phyloP scores from a whole-genome alignment of 2,888 invertebrate species.

The Itoplectis maculator region DNA sequence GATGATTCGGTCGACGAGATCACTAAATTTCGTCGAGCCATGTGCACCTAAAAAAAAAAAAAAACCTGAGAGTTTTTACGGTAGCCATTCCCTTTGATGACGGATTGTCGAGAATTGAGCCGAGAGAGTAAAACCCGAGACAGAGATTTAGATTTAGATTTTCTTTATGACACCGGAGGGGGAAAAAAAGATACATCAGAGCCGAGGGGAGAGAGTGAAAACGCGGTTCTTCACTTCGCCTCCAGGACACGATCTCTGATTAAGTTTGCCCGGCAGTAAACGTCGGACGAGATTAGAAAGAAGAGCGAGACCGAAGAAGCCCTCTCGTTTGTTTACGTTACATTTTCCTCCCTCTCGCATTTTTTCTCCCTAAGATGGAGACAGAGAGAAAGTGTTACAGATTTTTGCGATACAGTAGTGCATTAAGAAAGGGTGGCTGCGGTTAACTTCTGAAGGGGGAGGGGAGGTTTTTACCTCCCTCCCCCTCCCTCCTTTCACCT shows the following conservation, averaged over 20 bases:
- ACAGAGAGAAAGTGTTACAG: not conserved
- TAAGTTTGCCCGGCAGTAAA: conserved; percentile 78
- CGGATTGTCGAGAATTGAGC: conserved; percentile 5
- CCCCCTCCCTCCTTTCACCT: too few species aligned
- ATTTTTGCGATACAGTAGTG: too few species aligned
- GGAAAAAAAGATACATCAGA: too few species aligned
- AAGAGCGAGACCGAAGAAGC: conserved; percentile 39
- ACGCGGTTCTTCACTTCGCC: not conserved
- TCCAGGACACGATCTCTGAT: conserved; percentile 68
- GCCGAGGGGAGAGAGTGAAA: conserved; percentile 24
- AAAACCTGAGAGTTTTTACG: not conserved
- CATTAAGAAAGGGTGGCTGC: too few species aligned
- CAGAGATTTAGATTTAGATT: too few species aligned
- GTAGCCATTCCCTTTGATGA: conserved; percentile 21
- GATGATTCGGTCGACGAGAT: not conserved
- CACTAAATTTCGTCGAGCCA: too few species aligned
- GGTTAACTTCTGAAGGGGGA: too few species aligned
- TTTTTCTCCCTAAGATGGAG: not conserved
- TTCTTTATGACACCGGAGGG: too few species aligned
- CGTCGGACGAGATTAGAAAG: conserved; percentile 60
- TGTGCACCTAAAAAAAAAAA: too few species aligned
- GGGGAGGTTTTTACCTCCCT: too few species aligned
- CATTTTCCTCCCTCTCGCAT: not conserved
- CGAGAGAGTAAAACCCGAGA: too few species aligned
- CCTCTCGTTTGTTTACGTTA: conserved; percentile 15